Percentiles rank a stretch among this genome's conserved stretches.
These are phyloP conservation scores for Anagrus nilaparvatae DNA, from an alignment of 1,140 invertebrate species.

Conservation along the genomic window DNA sequence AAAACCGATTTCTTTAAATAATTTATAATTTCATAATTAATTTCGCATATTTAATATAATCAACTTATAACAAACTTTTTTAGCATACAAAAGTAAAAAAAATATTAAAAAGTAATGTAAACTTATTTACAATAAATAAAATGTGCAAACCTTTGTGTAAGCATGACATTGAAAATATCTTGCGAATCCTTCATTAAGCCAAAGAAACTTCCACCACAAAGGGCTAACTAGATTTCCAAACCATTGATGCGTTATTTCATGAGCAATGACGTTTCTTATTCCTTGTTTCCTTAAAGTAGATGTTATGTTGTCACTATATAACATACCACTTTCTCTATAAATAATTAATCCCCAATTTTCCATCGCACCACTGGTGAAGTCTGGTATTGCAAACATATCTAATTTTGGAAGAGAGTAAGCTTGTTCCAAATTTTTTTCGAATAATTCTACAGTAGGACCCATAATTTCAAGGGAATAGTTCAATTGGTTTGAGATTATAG, in stretches of 20 bases:
- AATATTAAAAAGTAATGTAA: too few species aligned
- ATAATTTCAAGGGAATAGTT: conserved; percentile 45
- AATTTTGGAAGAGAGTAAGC: conserved; percentile 50
- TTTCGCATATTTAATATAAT: too few species aligned
- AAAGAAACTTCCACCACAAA: conserved; percentile 67
- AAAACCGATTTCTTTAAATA: too few species aligned
- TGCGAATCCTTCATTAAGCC: conserved; percentile 80
- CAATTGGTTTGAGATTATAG: conserved; percentile 49
- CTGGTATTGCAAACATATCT: conserved; percentile 63
- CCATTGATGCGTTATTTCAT: conserved; percentile 80
- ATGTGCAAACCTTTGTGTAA: conserved; percentile 14
- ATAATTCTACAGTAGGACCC: conserved; percentile 37
- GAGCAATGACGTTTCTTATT: conserved; percentile 61
- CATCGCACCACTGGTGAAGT: conserved; percentile 63
- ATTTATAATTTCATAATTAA: too few species aligned
- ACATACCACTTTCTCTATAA: conserved; percentile 34
- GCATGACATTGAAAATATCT: conserved; percentile 57
- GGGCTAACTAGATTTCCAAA: conserved; percentile 72
- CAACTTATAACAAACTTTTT: too few species aligned
- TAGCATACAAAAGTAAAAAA: too few species aligned
- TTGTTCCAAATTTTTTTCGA: conserved; percentile 43
- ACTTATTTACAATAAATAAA: too few species aligned
- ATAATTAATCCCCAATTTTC: conserved; percentile 54
- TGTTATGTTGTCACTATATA: conserved; percentile 35
- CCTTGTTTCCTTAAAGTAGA: conserved; percentile 47